Evolutionary conservation across 2,888 invertebrate species (phyloP).

Genomic region (Vandiemenella viatica): DNA sequence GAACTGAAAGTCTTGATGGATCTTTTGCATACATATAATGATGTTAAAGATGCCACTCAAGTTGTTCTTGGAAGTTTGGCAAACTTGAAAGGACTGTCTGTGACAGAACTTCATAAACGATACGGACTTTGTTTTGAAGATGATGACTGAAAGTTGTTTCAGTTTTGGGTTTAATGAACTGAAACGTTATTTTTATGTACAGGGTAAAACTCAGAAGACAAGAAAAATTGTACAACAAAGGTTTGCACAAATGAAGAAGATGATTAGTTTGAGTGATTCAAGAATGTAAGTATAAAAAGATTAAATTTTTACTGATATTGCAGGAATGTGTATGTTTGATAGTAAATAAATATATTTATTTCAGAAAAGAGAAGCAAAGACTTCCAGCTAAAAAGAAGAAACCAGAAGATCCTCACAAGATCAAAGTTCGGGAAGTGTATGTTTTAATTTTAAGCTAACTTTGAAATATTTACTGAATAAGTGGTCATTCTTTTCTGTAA

Average conservation of each 20-base stretch:
- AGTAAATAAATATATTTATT: slow-evolving; percentile 15
- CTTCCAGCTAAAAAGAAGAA: slow-evolving; percentile 48
- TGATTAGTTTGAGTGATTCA: slow-evolving; percentile 66
- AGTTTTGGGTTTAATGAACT: not conserved
- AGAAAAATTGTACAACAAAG: slow-evolving; percentile 62
- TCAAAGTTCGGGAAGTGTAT: slow-evolving; percentile 62
- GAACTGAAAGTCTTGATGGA: slow-evolving; percentile 37
- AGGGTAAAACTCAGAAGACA: slow-evolving; percentile 70
- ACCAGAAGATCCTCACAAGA: slow-evolving; percentile 50
- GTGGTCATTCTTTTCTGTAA: slow-evolving; percentile 1
- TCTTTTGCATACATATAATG: slow-evolving; percentile 57
- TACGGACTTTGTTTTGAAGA: slow-evolving; percentile 18
- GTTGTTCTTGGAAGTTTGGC: slow-evolving; percentile 52
- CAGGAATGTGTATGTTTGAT: not conserved
- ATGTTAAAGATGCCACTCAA: slow-evolving; percentile 61
- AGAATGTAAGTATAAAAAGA: slow-evolving; percentile 55
- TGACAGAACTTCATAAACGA: slow-evolving; percentile 40
- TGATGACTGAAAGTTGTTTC: not conserved
- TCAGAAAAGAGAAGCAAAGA: slow-evolving; percentile 51
- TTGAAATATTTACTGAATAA: not conserved
- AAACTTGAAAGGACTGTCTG: slow-evolving; percentile 40
- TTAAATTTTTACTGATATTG: slow-evolving; percentile 3
- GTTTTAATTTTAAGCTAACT: slow-evolving; percentile 18
- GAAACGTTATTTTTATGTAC: slow-evolving; percentile 22
- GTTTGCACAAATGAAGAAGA: slow-evolving; percentile 77